Conservation (phyloP, 2,888 invertebrate genomes). For the Eurytoma californica region DNA sequence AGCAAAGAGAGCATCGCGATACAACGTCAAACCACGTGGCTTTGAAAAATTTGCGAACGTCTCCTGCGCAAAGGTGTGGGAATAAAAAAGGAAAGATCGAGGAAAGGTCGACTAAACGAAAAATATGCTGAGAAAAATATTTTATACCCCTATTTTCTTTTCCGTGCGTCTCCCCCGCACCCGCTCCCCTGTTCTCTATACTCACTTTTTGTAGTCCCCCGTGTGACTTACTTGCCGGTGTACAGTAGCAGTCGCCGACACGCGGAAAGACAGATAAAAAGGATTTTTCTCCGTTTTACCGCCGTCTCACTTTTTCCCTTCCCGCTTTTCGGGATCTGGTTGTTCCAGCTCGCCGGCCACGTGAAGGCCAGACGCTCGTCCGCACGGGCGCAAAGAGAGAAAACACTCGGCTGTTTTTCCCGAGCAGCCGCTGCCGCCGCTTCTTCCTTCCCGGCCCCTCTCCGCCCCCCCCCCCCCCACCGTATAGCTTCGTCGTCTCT, state of each 20-base stretch:
- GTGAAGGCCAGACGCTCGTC: slow-evolving; percentile 38
- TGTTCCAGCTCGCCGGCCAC: slow-evolving; percentile 43
- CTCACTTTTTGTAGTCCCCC: neutral
- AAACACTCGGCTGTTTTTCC: slow-evolving; percentile 13
- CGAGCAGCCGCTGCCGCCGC: slow-evolving; percentile 3
- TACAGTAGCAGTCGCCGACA: neutral
- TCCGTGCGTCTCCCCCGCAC: neutral
- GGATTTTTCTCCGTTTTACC: slow-evolving; percentile 11
- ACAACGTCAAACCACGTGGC: neutral
- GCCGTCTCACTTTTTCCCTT: neutral
- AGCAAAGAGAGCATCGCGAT: too few species aligned
- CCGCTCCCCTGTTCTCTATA: neutral
- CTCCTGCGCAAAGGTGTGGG: neutral
- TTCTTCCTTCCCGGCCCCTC: neutral
- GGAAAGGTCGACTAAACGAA: neutral
- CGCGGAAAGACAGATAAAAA: slow-evolving; percentile 2
- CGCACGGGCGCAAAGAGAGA: slow-evolving; percentile 1
- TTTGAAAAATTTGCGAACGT: neutral
- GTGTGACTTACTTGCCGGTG: neutral
- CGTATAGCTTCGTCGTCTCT: neutral
- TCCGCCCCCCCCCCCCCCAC: too few species aligned
- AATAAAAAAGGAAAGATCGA: too few species aligned
- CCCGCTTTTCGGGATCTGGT: slow-evolving; percentile 48
- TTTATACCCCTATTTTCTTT: neutral
- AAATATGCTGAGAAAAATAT: slow-evolving; percentile 17